Evolutionary conservation across 2,888 invertebrate species (phyloP), one percentile per base, ranked within the genome.

Genomic region (Pilophorus perplexus): DNA sequence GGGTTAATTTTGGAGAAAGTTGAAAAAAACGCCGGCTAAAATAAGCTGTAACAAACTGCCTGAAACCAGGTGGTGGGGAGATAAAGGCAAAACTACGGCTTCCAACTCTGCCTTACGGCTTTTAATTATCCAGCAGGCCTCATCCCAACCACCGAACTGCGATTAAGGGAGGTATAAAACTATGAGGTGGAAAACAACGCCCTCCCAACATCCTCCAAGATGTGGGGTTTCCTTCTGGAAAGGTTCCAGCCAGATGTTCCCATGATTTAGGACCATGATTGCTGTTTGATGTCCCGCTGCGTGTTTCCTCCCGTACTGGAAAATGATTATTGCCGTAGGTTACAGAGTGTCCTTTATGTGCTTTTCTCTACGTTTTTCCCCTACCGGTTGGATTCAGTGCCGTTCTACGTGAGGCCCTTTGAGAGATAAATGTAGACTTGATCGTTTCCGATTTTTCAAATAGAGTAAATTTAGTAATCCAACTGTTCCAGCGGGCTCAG

Each of bases 311-410:
- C 67, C 50, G 60, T 67, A 67, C 67, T 67, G 54, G 67, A 62
- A 67, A 67, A 67, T 67, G 67, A 67, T 67, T 67, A 67, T 67
- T 67, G 67, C 67, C 16, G 60, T 54, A 59, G 62, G 67, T 67
- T 67, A 62, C 60, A 60, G 67, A 22, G 38, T 67, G 62, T 67
- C 67, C 52, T 67, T 67, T 67, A 67, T 67, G 67, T 67, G 40
- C 27, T 62, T 28, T 40, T 65, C 54, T 52, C 60, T 44, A 50
- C 50, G 46, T 27, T 48, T 40, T 27, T 18, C 46, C 27, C 16
- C 22, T 2, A n/a, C 27, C 18, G 14, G 5, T n/a, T 14, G 18
- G 55, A 55, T 55, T 55, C 33, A 55, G 37, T 55, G 38, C 20
- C 10, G n/a, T 14, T 37, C 33, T 37, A 55, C 55, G 55, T 55